phyloP scores from a whole-genome alignment of 35 echinoderm and acorn worm species.

The Hemicentrotus pulcherrimus region DNA sequence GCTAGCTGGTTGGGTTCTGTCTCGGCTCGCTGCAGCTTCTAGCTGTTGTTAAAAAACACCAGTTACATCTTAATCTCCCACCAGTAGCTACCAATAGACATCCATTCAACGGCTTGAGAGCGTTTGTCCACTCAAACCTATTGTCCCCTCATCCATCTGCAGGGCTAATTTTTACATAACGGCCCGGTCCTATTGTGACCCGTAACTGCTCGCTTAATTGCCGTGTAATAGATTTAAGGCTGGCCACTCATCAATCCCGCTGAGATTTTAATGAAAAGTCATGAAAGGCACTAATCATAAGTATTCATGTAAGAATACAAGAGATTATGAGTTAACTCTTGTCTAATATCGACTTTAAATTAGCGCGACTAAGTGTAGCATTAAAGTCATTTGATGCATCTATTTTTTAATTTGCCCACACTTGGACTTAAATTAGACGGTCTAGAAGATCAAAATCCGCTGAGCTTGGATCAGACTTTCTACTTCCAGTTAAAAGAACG shows the following conservation, averaged over 20 bases:
- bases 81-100: background rate
- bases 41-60: background rate
- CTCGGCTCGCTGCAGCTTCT: background rate
- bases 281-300: constrained; percentile 17
- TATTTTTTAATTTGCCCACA: background rate
- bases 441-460: background rate
- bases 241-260: background rate
- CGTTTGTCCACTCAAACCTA: background rate
- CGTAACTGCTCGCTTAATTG: constrained; percentile 30
- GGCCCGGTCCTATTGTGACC: constrained; percentile 17
- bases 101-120: background rate
- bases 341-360: background rate
- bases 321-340: background rate
- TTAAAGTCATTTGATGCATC: background rate
- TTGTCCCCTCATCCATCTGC: background rate
- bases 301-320: background rate
- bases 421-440: background rate
- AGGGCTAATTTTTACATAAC: constrained; percentile 28
- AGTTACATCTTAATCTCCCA: background rate
- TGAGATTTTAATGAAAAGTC: constrained; percentile 35
- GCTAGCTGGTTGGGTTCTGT: background rate
- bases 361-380: background rate
- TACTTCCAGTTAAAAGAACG: background rate
- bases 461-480: background rate
- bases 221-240: constrained; percentile 38